Conservation (phyloP, 2,113 vertebrate genomes). For the Hyperopisus bebe region DNA sequence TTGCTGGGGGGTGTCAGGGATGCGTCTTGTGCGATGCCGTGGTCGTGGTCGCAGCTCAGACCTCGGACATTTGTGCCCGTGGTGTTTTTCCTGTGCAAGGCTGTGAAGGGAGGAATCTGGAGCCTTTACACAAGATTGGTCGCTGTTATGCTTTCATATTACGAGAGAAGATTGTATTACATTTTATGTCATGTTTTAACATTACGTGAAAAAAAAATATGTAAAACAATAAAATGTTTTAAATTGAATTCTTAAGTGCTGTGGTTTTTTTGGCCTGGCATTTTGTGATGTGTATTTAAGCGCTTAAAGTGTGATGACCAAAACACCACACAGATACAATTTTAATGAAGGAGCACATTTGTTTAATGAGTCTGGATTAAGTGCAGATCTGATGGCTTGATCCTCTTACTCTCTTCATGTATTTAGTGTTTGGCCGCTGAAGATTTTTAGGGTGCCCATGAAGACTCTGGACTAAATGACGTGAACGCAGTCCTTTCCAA, state of each 20-base stretch:
- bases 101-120: constrained; percentile 18
- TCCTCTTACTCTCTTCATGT: not conserved
- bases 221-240: constrained; percentile 24
- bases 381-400: not conserved
- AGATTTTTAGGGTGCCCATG: not conserved
- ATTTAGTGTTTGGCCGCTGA: not conserved
- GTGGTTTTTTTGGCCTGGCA: not conserved
- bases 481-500: not conserved
- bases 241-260: not conserved
- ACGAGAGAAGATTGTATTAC: constrained; percentile 15
- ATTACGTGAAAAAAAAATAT: constrained; percentile 13
- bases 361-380: not conserved
- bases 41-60: not conserved
- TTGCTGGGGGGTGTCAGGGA: not conserved
- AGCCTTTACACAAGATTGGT: constrained; percentile 3
- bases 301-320: not conserved
- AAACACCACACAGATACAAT: not conserved
- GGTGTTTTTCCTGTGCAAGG: constrained; percentile 2
- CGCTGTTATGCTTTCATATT: not conserved
- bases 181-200: constrained; percentile 22
- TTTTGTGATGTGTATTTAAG: not conserved
- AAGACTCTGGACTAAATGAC: not conserved
- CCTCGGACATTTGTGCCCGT: not conserved
- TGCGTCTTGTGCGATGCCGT: not conserved
- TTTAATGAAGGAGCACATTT: not conserved